Conservation (phyloP, 2,888 invertebrate species). For the Drosophila robusta region DNA sequence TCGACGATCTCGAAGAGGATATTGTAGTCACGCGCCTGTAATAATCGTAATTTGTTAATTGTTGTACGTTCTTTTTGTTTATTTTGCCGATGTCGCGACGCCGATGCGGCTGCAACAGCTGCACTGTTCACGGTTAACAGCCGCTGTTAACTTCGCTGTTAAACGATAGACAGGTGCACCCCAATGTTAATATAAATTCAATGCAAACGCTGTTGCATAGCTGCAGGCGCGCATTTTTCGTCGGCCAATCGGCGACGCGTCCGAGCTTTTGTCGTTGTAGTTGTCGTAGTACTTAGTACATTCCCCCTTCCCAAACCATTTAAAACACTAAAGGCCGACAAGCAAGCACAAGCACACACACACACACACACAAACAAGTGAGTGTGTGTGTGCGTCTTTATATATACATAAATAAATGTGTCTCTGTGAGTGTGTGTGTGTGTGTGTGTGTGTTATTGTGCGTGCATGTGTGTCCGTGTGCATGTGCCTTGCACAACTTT, state of each 20-base stretch:
- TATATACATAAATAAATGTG: conserved; percentile 1
- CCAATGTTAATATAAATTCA: conserved; percentile 21
- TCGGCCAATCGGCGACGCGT: conserved; percentile 36
- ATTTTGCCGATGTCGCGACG: conserved; percentile 41
- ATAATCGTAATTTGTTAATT: conserved; percentile 55
- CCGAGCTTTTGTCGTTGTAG: conserved; percentile 48
- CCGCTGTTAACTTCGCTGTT: conserved; percentile 22
- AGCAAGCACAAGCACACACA: conserved; percentile 16
- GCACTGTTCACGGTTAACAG: conserved; percentile 36
- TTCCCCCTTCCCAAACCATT: conserved; percentile 49
- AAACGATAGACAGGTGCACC: conserved; percentile 17
- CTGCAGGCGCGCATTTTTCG: conserved; percentile 47
- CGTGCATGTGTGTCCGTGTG: conserved; percentile 14
- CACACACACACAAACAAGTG: no score
- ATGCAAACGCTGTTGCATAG: conserved; percentile 54
- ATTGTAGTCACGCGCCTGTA: conserved; percentile 94
- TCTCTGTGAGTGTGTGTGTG: background rate
- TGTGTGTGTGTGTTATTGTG: conserved; percentile 1
- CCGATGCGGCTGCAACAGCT: conserved; percentile 47
- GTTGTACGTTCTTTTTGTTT: conserved; percentile 61
- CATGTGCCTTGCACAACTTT: conserved; percentile 28
- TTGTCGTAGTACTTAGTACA: conserved; percentile 72
- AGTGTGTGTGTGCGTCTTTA: conserved; percentile 3
- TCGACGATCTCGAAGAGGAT: conserved; percentile 95
- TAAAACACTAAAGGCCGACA: conserved; percentile 48